A percentile compares a stretch with the other conserved stretches of the same genome.
Evolutionary conservation across 2,888 invertebrate genomes (phyloP).

Genomic region (Kuschelorhynchus macadamiae): DNA sequence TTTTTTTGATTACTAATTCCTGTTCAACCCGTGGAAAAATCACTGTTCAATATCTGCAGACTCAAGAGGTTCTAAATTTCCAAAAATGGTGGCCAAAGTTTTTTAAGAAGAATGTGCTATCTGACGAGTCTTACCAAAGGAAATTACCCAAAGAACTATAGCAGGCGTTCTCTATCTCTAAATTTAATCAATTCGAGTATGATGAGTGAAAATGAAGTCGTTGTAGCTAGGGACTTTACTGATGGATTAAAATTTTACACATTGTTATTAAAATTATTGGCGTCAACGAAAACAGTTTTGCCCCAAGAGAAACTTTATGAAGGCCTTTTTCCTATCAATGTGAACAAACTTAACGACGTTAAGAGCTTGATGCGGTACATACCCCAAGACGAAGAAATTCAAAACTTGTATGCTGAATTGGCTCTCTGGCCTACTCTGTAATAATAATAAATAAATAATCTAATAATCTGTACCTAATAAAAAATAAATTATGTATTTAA

Average conservation of each 20-base stretch:
- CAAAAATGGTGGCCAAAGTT: conserved; percentile 17
- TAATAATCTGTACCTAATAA: no score
- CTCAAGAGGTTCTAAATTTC: no score
- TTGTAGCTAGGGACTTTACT: conserved; percentile 13
- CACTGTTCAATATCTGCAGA: no score
- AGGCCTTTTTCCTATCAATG: conserved; percentile 11
- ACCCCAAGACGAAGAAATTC: conserved; percentile 7
- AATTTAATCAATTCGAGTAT: conserved; percentile 12
- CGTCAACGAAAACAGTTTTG: conserved; percentile 5
- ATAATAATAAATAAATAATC: no score
- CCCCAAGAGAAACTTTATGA: conserved; percentile 16
- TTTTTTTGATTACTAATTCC: no score
- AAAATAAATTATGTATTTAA: background rate
- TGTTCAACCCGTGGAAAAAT: no score
- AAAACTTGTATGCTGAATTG: conserved; percentile 9
- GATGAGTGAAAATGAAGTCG: no score
- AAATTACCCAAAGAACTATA: conserved; percentile 15
- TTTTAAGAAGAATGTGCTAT: conserved; percentile 19
- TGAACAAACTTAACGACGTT: conserved; percentile 10
- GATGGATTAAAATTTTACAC: conserved; percentile 17
- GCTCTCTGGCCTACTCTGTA: conserved; percentile 4
- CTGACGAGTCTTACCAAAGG: conserved; percentile 17
- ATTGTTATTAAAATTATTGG: conserved; percentile 20
- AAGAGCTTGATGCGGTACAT: conserved; percentile 17
- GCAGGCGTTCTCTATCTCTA: conserved; percentile 1